Evolutionary conservation across 2,888 invertebrate species (phyloP).

Genomic region (Drosophila anomelani): DNA sequence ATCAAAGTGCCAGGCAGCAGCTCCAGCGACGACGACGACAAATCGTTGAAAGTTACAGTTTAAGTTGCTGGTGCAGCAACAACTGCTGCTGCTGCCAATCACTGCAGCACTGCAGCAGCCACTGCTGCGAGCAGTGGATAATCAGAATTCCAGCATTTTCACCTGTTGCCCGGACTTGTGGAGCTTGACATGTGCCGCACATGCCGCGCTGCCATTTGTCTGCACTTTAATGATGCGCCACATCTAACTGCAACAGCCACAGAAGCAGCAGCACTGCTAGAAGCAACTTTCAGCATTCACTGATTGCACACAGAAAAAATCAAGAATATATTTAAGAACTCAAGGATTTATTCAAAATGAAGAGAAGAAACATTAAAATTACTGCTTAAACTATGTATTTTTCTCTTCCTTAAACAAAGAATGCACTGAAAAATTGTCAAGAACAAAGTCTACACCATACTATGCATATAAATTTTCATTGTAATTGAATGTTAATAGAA

Average conservation of each 20-base stretch:
- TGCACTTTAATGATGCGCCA: conserved; percentile 81
- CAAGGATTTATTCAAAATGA: not conserved
- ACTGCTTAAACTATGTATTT: too few species aligned
- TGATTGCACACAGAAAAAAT: conserved; percentile 8
- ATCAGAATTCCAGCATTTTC: conserved; percentile 81
- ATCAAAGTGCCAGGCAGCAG: conserved; percentile 56
- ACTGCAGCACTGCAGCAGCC: conserved; percentile 41
- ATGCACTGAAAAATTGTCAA: too few species aligned
- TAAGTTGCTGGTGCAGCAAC: conserved; percentile 69
- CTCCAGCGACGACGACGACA: conserved; percentile 65
- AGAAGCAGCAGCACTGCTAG: conserved; percentile 31
- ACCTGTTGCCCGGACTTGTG: conserved; percentile 74
- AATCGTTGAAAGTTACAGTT: conserved; percentile 80
- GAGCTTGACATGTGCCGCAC: conserved; percentile 82
- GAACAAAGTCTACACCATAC: not conserved
- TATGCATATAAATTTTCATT: not conserved
- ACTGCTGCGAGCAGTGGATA: conserved; percentile 59
- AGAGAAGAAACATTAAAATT: not conserved
- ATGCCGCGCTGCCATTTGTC: conserved; percentile 82
- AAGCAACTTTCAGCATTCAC: conserved; percentile 29
- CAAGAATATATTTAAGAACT: too few species aligned
- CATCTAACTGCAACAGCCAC: conserved; percentile 51
- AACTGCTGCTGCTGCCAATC: conserved; percentile 47
- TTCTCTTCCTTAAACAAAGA: not conserved
- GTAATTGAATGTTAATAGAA: not conserved